Conservation (phyloP, 2,113 vertebrate species). For the Cathartes aura region DNA sequence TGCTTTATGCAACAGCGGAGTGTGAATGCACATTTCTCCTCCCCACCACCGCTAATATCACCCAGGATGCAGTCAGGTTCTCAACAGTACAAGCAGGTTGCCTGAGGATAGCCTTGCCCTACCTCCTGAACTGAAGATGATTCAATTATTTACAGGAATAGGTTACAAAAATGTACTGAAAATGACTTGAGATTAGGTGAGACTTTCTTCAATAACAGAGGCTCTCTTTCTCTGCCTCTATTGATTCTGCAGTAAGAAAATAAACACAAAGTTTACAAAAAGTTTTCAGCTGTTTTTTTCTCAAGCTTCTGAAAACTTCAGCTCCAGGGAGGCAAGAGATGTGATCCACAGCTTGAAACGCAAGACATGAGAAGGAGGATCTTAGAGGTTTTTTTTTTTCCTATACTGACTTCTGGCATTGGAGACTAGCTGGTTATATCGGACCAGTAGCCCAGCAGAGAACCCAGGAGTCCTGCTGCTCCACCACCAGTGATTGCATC, state of each 20-base stretch:
- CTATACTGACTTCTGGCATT: neutral
- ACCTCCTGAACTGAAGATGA: neutral
- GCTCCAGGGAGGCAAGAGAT: neutral
- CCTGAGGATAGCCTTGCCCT: neutral
- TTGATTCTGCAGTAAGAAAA: neutral
- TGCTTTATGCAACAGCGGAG: neutral
- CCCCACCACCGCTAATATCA: rapidly evolving
- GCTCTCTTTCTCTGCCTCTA: neutral
- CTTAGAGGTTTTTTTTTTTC: neutral
- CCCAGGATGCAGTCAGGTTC: neutral
- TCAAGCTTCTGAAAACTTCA: neutral
- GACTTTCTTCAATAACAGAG: neutral
- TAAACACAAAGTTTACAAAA: neutral
- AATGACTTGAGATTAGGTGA: neutral
- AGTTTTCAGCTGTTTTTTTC: neutral
- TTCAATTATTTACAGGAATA: neutral
- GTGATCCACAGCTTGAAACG: neutral
- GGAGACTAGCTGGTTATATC: neutral
- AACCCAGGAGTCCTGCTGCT: neutral
- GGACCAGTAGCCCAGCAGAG: neutral
- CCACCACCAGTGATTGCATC: neutral
- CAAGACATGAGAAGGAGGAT: neutral
- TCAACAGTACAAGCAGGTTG: neutral
- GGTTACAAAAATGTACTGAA: neutral
- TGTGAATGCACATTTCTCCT: neutral